Evolutionary conservation across 2,797 vertebrate genomes (phyloP).

Genomic region (Smutsia gigantea): DNA sequence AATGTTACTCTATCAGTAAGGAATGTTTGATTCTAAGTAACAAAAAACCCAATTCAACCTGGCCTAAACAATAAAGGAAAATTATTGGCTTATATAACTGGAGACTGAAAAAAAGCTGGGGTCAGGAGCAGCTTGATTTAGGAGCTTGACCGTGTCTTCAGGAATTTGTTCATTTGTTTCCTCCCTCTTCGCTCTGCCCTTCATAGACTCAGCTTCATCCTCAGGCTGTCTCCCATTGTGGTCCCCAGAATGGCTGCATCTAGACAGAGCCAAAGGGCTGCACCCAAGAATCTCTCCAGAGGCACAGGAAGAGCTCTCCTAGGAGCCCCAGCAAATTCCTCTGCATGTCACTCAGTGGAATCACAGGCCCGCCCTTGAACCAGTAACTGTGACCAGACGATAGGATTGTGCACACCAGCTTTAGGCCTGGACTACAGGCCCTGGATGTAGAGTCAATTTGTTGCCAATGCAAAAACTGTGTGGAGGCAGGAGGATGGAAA

Average conservation of each 20-base stretch:
- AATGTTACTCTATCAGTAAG: background rate
- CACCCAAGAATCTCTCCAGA: background rate
- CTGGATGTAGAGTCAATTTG: background rate
- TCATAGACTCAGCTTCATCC: background rate
- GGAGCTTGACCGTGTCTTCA: background rate
- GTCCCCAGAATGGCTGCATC: background rate
- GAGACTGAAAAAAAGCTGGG: background rate
- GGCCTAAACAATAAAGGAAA: background rate
- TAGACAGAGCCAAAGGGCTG: background rate
- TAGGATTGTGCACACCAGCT: fast-evolving
- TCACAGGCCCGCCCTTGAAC: background rate
- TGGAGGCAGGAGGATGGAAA: background rate
- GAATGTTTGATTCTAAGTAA: slow-evolving; percentile 25
- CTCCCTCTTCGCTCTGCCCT: background rate
- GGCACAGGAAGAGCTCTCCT: background rate
- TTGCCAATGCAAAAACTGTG: background rate
- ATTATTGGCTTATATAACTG: background rate
- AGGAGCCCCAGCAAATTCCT: background rate
- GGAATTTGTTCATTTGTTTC: background rate
- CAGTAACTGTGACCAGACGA: background rate
- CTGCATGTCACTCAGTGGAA: background rate
- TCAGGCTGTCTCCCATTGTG: background rate
- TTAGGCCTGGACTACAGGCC: background rate
- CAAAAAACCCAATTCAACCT: background rate
- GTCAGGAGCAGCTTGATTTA: background rate